These are phyloP conservation scores for Seriola aureovittata DNA, from an alignment of 2,113 vertebrate genomes.

Conservation along the genomic window DNA sequence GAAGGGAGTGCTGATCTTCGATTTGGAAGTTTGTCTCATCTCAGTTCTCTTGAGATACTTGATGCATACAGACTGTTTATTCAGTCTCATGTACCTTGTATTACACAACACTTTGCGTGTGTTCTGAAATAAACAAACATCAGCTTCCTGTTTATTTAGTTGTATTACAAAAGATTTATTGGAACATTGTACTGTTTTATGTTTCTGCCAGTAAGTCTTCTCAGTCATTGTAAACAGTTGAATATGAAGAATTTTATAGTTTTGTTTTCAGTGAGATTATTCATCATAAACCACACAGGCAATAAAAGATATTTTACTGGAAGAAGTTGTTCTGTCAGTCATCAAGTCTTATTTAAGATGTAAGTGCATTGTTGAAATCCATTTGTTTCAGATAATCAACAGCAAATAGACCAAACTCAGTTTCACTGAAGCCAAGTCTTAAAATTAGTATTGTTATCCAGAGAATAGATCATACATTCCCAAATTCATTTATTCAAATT, in stretches of 20 bases:
- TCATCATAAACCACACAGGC: constrained; percentile 27
- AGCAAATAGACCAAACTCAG: background rate
- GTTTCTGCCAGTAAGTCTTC: constrained; percentile 4
- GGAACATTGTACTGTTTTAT: constrained; percentile 23
- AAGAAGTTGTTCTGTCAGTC: background rate
- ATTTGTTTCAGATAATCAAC: background rate
- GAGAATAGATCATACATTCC: background rate
- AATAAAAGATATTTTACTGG: constrained; percentile 59
- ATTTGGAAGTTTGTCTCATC: constrained; percentile 41
- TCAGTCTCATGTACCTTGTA: constrained; percentile 32
- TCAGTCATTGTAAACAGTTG: constrained; percentile 5
- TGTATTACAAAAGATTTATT: background rate
- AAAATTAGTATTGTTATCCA: background rate
- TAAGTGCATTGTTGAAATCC: background rate
- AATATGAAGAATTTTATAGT: constrained; percentile 21
- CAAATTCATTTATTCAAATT: constrained; percentile 35
- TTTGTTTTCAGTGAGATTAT: constrained; percentile 41
- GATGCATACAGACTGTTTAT: constrained; percentile 13
- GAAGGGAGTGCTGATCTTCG: constrained; percentile 12
- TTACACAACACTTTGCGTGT: background rate
- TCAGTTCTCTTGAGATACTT: constrained; percentile 49
- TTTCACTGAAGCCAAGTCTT: background rate
- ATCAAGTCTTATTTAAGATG: background rate
- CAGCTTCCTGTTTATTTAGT: constrained; percentile 12
- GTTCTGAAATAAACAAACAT: constrained; percentile 10